Base-by-base conservation (phyloP, 2,797 vertebrate genomes). In the Hydrocynus forskahlii region DNA sequence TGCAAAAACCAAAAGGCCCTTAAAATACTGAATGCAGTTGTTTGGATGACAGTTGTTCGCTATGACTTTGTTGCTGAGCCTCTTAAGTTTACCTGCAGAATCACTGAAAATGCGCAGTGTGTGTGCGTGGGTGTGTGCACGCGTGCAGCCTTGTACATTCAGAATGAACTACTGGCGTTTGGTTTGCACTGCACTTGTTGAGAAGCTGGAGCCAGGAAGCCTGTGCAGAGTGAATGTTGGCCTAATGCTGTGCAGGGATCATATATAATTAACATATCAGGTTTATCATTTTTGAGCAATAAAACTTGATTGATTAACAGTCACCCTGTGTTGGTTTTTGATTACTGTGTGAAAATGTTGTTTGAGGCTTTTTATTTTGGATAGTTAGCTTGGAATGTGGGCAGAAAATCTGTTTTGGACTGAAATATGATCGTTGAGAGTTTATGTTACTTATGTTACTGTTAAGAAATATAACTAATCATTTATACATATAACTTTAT, bases 251-350 rank as follows among this genome's bases (percentile, higher is more conserved):
- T 90, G 86, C 88, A 92, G 89, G 89, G 89, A 92, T 88, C 86
- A 82, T 86, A 87, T 87, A 84, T 88, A 85, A 90, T 88, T 76
- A 85, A 88, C 85, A 54, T 88, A 88, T 89, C 69, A 79, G 89
- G 59, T 87, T 89, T 89, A 92, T 89, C 82, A 85, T 88, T 85
- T 43, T 89, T 86, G 85, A 91, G 90, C 92, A 93, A 90, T 92
- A 92, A 92, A 92, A 83, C 87, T 85, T 87, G 87, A 90, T 85
- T 90, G 86, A 91, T 87, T 90, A 89, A 91, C 69, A 77, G 59
- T 17, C 12, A 0, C 35, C 29, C 25, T 59, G n/a, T 59, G 6
- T 50, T 67, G 5, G 10, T 2, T n/a, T 74, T 76, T 48, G 23
- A 3, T 2, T 29, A 59, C 45, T 43, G 40, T 43, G 4, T 43